A percentile compares a stretch with the other conserved stretches of the same genome.
These are phyloP conservation scores for Drosophila repleta DNA, from an alignment of 1,140 invertebrate genomes.

Conservation along the genomic window DNA sequence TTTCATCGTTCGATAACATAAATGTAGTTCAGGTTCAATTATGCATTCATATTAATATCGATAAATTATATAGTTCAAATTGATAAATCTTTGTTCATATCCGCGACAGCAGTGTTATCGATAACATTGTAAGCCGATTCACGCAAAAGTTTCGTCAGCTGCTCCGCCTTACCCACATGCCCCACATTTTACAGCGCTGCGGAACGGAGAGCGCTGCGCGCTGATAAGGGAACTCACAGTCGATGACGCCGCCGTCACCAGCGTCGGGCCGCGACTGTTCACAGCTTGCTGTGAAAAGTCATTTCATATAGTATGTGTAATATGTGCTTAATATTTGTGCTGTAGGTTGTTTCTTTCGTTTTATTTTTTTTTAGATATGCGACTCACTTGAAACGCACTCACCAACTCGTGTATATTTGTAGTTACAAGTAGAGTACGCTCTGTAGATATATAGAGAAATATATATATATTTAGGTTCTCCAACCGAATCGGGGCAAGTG, in stretches of 20 bases:
- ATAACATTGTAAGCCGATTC: neutral
- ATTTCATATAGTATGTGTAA: constrained; percentile 29
- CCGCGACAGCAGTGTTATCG: neutral
- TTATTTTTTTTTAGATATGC: constrained; percentile 59
- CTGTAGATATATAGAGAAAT: constrained; percentile 5
- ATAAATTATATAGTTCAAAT: too few species aligned
- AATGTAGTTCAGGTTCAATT: too few species aligned
- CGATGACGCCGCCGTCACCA: constrained; percentile 6
- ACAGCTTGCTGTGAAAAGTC: constrained; percentile 61
- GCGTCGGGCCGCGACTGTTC: constrained; percentile 23
- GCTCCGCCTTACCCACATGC: constrained; percentile 29
- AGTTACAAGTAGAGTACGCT: neutral
- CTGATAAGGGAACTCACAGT: constrained; percentile 52
- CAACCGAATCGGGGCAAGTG: constrained; percentile 27
- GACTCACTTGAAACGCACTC: constrained; percentile 21
- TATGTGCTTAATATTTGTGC: constrained; percentile 26
- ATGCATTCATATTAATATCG: too few species aligned
- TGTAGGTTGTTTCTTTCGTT: constrained; percentile 37
- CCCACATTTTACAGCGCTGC: constrained; percentile 37
- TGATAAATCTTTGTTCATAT: too few species aligned
- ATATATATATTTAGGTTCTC: constrained; percentile 20
- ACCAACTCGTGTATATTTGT: neutral
- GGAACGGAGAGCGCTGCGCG: constrained; percentile 46
- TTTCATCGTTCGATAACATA: too few species aligned
- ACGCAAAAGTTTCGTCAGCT: neutral